phyloP scores from a whole-genome alignment of 1,140 invertebrate species.

The Lordiphosa stackelbergi region DNA sequence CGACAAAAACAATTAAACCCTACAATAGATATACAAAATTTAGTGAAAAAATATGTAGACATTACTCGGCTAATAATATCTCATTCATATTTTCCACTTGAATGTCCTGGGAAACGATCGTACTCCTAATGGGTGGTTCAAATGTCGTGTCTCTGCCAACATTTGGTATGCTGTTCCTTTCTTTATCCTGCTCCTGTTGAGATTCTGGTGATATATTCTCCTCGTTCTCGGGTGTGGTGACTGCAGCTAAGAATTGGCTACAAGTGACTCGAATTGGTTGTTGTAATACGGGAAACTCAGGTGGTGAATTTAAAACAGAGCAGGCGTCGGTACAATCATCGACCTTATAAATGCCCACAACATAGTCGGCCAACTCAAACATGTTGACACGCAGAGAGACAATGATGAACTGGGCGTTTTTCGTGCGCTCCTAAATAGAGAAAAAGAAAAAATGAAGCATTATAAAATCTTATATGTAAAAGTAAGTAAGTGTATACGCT shows the following conservation, averaged over 20 bases:
- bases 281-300: slow-evolving; percentile 24
- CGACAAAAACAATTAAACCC: no score
- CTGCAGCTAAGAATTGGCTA: not conserved
- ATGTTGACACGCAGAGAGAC: slow-evolving; percentile 98
- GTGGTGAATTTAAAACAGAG: slow-evolving; percentile 78
- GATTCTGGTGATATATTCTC: not conserved
- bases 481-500: no score
- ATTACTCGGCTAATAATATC: not conserved
- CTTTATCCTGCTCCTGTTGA: not conserved
- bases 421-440: slow-evolving; percentile 86
- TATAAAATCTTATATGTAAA: no score
- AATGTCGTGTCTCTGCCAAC: slow-evolving; percentile 33
- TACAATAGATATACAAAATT: no score
- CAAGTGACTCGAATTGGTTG: not conserved
- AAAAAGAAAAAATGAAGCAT: no score
- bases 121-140: slow-evolving; percentile 32
- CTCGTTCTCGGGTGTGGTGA: not conserved
- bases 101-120: slow-evolving; percentile 6
- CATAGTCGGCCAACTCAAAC: slow-evolving; percentile 95
- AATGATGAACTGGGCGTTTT: slow-evolving; percentile 99
- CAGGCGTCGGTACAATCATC: slow-evolving; percentile 91
- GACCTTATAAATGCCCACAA: slow-evolving; percentile 98
- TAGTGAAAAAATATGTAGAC: no score
- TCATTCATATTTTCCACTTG: not conserved
- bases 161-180: not conserved